A percentile compares a stretch with the other conserved stretches of the same genome.
Evolutionary conservation across 37 sponge, comb jelly and placozoan species (phyloP).

Genomic region (Petrosia ficiformis): DNA sequence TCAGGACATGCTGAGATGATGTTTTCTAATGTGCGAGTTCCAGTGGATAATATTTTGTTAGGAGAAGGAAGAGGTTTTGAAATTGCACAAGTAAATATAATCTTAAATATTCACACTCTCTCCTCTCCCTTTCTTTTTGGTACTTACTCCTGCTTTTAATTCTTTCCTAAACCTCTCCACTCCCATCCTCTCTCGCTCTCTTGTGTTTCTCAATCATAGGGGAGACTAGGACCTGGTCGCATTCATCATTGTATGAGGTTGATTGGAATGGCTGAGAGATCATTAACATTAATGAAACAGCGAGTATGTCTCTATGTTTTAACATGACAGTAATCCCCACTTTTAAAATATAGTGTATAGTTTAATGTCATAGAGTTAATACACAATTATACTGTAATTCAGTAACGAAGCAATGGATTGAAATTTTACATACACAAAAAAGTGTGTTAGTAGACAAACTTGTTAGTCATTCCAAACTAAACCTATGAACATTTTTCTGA

Average conservation of each 20-base stretch:
- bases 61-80: constrained; percentile 95
- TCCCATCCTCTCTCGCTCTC: too few relatives aligned
- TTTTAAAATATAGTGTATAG: not conserved
- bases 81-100: constrained; percentile 73
- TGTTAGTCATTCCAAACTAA: too few relatives aligned
- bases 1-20: constrained; percentile 63
- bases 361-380: too few relatives aligned
- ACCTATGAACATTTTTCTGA: too few relatives aligned
- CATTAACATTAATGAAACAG: constrained; percentile 57
- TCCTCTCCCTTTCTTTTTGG: too few relatives aligned
- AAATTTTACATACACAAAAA: too few relatives aligned
- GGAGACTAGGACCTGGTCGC: constrained; percentile 87
- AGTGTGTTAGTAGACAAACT: too few relatives aligned
- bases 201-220: constrained; percentile 16
- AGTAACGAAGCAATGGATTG: too few relatives aligned
- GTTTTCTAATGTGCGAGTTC: constrained; percentile 71
- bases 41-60: constrained; percentile 59
- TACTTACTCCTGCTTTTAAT: too few relatives aligned
- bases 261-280: constrained; percentile 90
- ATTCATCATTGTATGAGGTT: constrained; percentile 96
- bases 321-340: not conserved
- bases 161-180: too few relatives aligned
- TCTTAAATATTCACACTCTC: not conserved
- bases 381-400: too few relatives aligned
- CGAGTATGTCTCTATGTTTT: constrained; percentile 23